Conservation (phyloP, 2,888 invertebrate species). For the Acanthosepion pharaonis region DNA sequence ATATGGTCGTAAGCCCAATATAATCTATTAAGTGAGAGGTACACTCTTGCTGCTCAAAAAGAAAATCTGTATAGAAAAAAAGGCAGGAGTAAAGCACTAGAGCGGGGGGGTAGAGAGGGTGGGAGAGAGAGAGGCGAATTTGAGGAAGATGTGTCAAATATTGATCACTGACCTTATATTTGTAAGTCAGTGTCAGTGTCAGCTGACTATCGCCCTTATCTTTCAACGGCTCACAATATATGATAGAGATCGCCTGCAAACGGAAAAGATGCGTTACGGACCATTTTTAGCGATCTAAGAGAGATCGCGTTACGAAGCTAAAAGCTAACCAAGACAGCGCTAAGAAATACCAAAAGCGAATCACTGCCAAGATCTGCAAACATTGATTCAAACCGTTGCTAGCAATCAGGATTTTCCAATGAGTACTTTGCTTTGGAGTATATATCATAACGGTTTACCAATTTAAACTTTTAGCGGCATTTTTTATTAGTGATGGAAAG, state of each 20-base stretch:
- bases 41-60: no score
- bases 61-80: no score
- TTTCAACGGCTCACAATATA: not conserved
- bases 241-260: not conserved
- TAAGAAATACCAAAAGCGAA: not conserved
- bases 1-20: no score
- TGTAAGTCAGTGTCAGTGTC: not conserved
- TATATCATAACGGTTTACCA: not conserved
- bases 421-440: not conserved
- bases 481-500: conserved; percentile 34
- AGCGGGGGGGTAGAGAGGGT: no score
- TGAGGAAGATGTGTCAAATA: not conserved
- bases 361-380: no score
- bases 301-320: no score
- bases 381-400: no score
- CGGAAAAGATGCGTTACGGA: not conserved
- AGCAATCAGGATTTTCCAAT: not conserved
- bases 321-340: not conserved
- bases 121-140: no score
- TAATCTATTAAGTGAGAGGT: no score
- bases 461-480: not conserved
- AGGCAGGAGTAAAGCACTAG: no score
- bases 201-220: not conserved
- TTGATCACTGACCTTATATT: not conserved
- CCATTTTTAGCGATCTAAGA: no score